Percentiles rank a stretch among this genome's conserved stretches.
Evolutionary conservation across 2,113 vertebrate genomes (phyloP).

Genomic region (Etheostoma spectabile): DNA sequence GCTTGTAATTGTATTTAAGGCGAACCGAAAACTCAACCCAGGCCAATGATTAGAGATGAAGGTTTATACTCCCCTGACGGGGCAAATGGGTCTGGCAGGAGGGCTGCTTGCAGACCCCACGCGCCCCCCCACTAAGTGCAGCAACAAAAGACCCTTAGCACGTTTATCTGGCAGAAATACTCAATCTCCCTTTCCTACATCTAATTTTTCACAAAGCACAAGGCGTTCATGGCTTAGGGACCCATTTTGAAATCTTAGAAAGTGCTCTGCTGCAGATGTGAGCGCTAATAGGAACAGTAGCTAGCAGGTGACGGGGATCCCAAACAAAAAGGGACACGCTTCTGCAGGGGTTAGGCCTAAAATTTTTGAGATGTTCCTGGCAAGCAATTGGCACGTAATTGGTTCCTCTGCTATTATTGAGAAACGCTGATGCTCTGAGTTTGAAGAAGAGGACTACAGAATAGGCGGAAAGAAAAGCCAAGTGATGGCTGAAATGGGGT

Average conservation of each 20-base stretch:
- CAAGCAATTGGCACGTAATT: conserved; percentile 17
- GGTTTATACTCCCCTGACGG: conserved; percentile 81
- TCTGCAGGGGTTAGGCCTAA: conserved; percentile 8
- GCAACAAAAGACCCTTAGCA: conserved; percentile 47
- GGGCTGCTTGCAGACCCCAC: conserved; percentile 50
- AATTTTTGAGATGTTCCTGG: background rate
- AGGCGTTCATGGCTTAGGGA: background rate
- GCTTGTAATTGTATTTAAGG: conserved; percentile 76
- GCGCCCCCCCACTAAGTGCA: too few species aligned
- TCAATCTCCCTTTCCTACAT: background rate
- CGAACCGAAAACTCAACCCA: conserved; percentile 83
- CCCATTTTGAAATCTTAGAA: conserved; percentile 29
- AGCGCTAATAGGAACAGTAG: background rate
- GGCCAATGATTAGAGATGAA: conserved; percentile 85
- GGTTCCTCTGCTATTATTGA: conserved; percentile 1
- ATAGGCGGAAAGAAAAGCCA: background rate
- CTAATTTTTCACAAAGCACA: background rate
- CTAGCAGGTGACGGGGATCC: conserved; percentile 3
- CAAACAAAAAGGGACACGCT: conserved; percentile 27
- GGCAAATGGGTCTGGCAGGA: conserved; percentile 45
- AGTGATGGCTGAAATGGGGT: background rate
- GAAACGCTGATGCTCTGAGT: background rate
- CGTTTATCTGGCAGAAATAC: conserved; percentile 14
- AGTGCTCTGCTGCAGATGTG: background rate
- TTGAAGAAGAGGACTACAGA: background rate